These are phyloP conservation scores for Frankliniella intonsa DNA, from an alignment of 2,888 invertebrate species.

Conservation along the genomic window DNA sequence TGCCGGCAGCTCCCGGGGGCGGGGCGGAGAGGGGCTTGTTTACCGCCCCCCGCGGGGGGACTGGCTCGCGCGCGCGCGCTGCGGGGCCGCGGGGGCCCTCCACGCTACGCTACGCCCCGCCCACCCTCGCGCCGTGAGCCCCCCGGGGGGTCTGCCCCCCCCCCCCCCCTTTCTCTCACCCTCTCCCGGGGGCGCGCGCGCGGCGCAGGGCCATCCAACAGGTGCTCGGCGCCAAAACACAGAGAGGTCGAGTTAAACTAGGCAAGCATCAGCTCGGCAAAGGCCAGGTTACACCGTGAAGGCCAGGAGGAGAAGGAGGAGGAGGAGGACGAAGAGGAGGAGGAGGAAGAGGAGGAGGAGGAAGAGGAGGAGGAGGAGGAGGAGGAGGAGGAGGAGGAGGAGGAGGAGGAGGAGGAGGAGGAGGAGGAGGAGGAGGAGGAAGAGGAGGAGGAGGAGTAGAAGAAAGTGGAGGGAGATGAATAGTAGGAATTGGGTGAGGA, in stretches of 20 bases:
- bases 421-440: not conserved
- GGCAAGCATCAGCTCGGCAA: not conserved
- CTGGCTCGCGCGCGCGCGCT: too few species aligned
- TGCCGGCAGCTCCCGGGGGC: not conserved
- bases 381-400: not conserved
- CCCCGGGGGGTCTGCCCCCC: not conserved
- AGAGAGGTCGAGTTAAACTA: conserved; percentile 19
- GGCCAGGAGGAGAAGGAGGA: not conserved
- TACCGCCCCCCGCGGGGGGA: not conserved
- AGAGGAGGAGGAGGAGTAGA: not conserved
- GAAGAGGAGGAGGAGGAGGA: not conserved
- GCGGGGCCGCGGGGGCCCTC: too few species aligned
- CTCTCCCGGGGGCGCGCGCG: too few species aligned
- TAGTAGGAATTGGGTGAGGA: too few species aligned
- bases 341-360: not conserved
- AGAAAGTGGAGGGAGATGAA: too few species aligned
- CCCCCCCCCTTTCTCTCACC: not conserved
- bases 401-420: not conserved
- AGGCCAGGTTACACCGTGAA: not conserved
- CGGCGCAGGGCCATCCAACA: conserved; percentile 1
- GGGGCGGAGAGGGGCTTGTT: not conserved
- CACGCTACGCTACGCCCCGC: too few species aligned
- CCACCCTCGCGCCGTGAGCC: too few species aligned
- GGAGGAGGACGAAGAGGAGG: not conserved
- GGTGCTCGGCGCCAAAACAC: conserved; percentile 21